Percentiles rank a stretch among this genome's conserved stretches.
These are phyloP conservation scores for Cyclina sinensis DNA, from an alignment of 1,140 invertebrate species.

Conservation along the genomic window DNA sequence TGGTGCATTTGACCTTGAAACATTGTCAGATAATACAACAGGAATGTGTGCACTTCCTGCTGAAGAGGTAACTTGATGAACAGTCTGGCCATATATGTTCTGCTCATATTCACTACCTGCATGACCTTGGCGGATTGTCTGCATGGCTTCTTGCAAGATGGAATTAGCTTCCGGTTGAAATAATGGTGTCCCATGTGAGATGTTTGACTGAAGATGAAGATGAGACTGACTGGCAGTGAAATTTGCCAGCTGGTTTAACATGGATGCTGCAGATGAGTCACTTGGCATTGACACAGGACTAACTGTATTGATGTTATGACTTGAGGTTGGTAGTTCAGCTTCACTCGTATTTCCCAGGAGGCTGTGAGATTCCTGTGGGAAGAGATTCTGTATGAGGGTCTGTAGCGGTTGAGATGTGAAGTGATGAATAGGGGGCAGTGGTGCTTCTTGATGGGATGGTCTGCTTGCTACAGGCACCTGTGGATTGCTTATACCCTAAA, in stretches of 20 bases:
- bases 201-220: background rate
- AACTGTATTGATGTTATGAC: background rate
- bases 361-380: constrained; percentile 9
- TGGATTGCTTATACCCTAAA: constrained; percentile 43
- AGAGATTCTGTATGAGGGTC: constrained; percentile 53
- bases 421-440: constrained; percentile 55
- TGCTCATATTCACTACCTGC: background rate
- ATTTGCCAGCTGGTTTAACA: constrained; percentile 36
- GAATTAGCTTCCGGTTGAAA: background rate
- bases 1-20: background rate
- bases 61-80: background rate
- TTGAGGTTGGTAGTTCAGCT: background rate
- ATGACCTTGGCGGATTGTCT: background rate
- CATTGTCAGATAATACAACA: background rate
- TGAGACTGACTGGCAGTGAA: constrained; percentile 2
- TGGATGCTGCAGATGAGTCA: background rate
- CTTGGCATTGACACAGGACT: background rate
- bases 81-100: background rate
- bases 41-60: background rate
- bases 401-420: constrained; percentile 55
- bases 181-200: background rate
- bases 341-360: constrained; percentile 31
- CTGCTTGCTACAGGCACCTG: background rate
- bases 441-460: background rate
- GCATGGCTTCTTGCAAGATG: constrained; percentile 21